phyloP scores from a whole-genome alignment of 2,113 vertebrate genomes.

The Equus przewalskii region DNA sequence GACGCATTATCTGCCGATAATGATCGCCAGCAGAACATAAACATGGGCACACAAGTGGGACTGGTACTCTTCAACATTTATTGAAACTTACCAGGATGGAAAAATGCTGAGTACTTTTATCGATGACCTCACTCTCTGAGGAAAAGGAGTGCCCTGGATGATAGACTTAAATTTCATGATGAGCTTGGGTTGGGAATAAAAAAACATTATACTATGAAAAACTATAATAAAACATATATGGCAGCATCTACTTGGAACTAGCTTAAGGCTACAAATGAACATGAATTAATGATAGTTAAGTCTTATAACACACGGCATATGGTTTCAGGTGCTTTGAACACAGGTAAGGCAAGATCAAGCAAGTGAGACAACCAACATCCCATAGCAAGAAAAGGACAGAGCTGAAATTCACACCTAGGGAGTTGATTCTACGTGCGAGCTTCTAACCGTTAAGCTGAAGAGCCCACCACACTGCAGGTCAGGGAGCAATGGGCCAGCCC shows the following conservation, averaged over 20 bases:
- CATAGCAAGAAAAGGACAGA: not conserved
- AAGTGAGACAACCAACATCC: not conserved
- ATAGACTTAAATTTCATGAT: not conserved
- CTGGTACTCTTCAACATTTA: not conserved
- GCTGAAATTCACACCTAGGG: not conserved
- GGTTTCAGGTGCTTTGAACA: not conserved
- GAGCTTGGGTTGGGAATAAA: not conserved
- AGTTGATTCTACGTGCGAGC: not conserved
- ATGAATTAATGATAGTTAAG: not conserved
- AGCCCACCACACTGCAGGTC: not conserved
- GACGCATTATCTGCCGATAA: not conserved
- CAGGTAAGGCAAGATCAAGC: no score
- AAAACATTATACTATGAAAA: not conserved
- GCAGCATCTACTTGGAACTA: not conserved
- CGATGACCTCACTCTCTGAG: not conserved
- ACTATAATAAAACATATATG: not conserved
- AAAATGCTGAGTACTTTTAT: not conserved
- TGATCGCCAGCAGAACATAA: no score
- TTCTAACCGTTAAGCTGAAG: not conserved
- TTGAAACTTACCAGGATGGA: not conserved
- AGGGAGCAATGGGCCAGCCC: accelerated
- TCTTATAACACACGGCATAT: accelerated
- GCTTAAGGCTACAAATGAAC: not conserved
- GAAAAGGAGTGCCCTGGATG: not conserved
- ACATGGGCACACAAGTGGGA: not conserved